phyloP scores from a whole-genome alignment of 2,888 invertebrate species.

The Anthoptus insignis region DNA sequence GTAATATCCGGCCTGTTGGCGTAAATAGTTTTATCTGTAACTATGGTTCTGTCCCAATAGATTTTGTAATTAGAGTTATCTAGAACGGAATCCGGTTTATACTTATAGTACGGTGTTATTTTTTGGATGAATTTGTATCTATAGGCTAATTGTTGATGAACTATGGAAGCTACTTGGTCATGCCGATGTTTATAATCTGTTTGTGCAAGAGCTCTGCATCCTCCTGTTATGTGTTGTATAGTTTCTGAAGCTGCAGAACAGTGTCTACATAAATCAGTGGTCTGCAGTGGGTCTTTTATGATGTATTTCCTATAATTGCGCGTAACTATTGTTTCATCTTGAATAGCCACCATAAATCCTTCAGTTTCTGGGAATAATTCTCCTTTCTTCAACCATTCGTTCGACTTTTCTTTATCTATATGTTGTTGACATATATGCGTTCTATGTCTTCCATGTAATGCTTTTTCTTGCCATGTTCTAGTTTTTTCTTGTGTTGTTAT shows the following conservation, averaged over 20 bases:
- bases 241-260: conserved; percentile 24
- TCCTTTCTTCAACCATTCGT: conserved; percentile 36
- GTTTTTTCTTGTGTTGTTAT: conserved; percentile 2
- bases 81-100: not conserved
- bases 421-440: conserved; percentile 1
- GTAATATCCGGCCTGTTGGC: conserved; percentile 27
- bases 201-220: conserved; percentile 16
- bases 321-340: conserved; percentile 35
- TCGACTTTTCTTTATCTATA: conserved; percentile 39
- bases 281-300: not conserved
- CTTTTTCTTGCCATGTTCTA: conserved; percentile 10
- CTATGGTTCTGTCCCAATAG: not conserved
- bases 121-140: not conserved
- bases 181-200: conserved; percentile 33
- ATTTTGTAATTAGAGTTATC: not conserved
- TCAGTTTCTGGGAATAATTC: conserved; percentile 41
- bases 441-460: conserved; percentile 22
- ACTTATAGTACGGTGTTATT: not conserved
- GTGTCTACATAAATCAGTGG: conserved; percentile 1
- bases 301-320: conserved; percentile 36
- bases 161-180: conserved; percentile 32
- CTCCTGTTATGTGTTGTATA: conserved; percentile 37
- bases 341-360: conserved; percentile 37
- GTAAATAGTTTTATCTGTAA: not conserved
- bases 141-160: conserved; percentile 16